Conservation (phyloP, 2,888 invertebrate genomes). For the Dorcus hopei region DNA sequence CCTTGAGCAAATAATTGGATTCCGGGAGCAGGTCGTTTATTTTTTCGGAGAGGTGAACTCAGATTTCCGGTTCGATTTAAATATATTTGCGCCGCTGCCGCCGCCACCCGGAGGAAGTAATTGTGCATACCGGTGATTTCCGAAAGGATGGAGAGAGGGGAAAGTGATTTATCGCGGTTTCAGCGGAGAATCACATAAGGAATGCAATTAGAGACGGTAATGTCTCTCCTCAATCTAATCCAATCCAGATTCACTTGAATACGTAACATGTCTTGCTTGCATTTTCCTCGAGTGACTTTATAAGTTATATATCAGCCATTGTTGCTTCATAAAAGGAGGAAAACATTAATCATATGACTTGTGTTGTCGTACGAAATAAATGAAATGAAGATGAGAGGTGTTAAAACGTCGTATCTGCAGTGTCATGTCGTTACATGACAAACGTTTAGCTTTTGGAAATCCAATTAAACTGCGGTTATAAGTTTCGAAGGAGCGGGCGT, state of each 20-base stretch:
- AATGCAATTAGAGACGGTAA: slow-evolving; percentile 43
- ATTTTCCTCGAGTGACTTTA: neutral
- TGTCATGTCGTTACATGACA: too few relatives aligned
- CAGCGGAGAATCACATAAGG: slow-evolving; percentile 41
- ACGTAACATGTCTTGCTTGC: neutral
- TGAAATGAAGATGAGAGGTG: too few relatives aligned
- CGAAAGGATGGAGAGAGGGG: slow-evolving; percentile 30
- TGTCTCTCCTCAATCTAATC: slow-evolving; percentile 42
- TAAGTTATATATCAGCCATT: too few relatives aligned
- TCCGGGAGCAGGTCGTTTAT: slow-evolving; percentile 28
- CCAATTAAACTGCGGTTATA: too few relatives aligned
- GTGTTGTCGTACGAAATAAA: slow-evolving; percentile 10
- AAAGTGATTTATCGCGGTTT: slow-evolving; percentile 40
- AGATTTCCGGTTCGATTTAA: slow-evolving; percentile 23
- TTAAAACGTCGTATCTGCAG: too few relatives aligned
- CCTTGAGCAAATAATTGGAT: slow-evolving; percentile 29
- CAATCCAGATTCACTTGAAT: slow-evolving; percentile 11
- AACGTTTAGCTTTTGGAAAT: too few relatives aligned
- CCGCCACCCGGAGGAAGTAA: slow-evolving; percentile 31
- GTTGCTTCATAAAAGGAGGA: too few relatives aligned
- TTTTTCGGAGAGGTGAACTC: slow-evolving; percentile 20
- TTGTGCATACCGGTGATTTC: slow-evolving; percentile 36
- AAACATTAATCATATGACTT: too few relatives aligned
- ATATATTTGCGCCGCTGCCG: slow-evolving; percentile 23
- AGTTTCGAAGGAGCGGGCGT: too few relatives aligned